Evolutionary conservation across 2,888 invertebrate genomes (phyloP).

Genomic region (Parapristionchus giblindavisi): DNA sequence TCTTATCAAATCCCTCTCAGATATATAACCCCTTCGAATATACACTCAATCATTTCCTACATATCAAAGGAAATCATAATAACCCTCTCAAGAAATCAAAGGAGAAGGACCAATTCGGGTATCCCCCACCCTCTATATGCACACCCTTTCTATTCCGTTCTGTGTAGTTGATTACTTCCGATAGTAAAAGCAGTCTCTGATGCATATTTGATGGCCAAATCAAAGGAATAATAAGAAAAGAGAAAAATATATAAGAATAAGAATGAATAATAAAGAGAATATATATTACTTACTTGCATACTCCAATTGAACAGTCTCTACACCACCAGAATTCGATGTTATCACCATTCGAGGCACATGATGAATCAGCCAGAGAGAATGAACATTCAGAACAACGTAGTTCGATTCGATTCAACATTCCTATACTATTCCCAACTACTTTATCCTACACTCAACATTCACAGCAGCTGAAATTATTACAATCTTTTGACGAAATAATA

Average conservation of each 20-base stretch:
- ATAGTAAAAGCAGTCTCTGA: slow-evolving; percentile 23
- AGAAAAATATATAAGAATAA: too few relatives aligned
- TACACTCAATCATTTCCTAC: too few relatives aligned
- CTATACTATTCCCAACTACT: neutral
- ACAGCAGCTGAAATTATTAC: neutral
- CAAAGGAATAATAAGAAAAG: neutral
- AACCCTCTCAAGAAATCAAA: too few relatives aligned
- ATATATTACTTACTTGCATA: slow-evolving; percentile 53
- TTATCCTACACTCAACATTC: too few relatives aligned
- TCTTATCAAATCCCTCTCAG: too few relatives aligned
- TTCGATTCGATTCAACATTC: slow-evolving; percentile 45
- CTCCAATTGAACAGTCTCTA: slow-evolving; percentile 52
- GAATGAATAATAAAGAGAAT: slow-evolving; percentile 37
- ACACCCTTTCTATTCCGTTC: neutral
- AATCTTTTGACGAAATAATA: neutral
- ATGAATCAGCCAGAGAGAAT: slow-evolving; percentile 25
- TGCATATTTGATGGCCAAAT: neutral
- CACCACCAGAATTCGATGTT: slow-evolving; percentile 59
- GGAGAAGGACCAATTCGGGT: too few relatives aligned
- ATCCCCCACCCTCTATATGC: neutral
- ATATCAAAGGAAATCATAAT: too few relatives aligned
- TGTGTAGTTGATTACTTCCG: slow-evolving; percentile 26
- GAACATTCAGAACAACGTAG: slow-evolving; percentile 35
- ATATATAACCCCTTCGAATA: too few relatives aligned
- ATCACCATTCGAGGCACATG: slow-evolving; percentile 38